phyloP scores from a whole-genome alignment of 2,888 invertebrate species.

The Mayetiola destructor region DNA sequence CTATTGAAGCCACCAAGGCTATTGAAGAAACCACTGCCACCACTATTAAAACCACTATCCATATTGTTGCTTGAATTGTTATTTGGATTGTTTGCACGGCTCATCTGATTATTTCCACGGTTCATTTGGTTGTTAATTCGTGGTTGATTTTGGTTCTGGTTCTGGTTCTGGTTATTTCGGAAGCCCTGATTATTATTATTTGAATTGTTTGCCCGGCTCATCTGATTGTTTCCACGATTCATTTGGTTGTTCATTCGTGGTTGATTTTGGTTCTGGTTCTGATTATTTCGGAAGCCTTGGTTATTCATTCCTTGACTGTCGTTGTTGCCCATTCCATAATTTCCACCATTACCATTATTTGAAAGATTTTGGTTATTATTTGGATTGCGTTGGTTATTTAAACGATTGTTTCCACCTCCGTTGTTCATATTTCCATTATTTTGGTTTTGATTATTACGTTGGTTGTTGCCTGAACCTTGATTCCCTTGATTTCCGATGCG shows the following conservation, averaged over 20 bases:
- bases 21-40: not conserved
- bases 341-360: not conserved
- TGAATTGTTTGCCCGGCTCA: too few relatives aligned
- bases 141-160: not conserved
- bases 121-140: too few relatives aligned
- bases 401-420: not conserved
- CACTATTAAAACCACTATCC: not conserved
- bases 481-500: not conserved
- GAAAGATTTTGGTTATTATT: not conserved
- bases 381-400: not conserved
- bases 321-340: not conserved
- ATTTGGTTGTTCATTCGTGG: not conserved
- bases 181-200: not conserved
- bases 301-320: not conserved
- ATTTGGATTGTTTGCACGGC: not conserved
- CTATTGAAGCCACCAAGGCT: not conserved
- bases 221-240: not conserved
- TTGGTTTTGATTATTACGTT: not conserved
- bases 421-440: not conserved
- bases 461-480: too few relatives aligned
- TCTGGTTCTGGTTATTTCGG: not conserved
- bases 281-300: too few relatives aligned
- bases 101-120: not conserved
- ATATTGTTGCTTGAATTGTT: not conserved
- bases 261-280: not conserved